A percentile compares a stretch with the other conserved stretches of the same genome.
Conservation (phyloP, 2,113 vertebrate species). For the Rutilus rutilus region DNA sequence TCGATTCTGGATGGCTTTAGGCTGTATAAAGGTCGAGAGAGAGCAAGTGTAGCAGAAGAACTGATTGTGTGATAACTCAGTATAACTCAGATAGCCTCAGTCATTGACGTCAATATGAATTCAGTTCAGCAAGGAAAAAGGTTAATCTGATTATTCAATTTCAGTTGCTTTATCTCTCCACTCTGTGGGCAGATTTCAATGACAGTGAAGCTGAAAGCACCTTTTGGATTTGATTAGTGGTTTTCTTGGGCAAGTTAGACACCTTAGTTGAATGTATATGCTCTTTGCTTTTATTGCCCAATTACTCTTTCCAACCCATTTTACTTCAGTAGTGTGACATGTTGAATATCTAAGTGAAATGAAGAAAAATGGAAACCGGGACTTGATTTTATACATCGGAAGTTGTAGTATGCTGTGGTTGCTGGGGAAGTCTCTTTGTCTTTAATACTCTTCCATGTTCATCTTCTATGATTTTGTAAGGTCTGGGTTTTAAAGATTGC, state of each 20-base stretch:
- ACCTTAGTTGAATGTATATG: not conserved
- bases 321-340: not conserved
- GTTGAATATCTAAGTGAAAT: not conserved
- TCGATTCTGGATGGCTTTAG: not conserved
- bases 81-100: too few relatives aligned
- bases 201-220: slow-evolving; percentile 8
- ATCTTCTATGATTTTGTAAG: too few relatives aligned
- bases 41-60: not conserved
- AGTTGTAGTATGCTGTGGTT: not conserved
- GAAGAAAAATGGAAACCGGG: not conserved
- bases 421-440: too few relatives aligned
- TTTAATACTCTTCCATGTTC: too few relatives aligned
- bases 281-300: not conserved
- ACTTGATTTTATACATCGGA: not conserved
- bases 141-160: slow-evolving; percentile 24
- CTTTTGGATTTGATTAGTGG: slow-evolving; percentile 14
- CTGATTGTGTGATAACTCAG: not conserved
- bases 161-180: not conserved
- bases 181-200: not conserved
- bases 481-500: too few relatives aligned
- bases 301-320: not conserved
- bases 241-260: not conserved
- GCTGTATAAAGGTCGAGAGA: not conserved
- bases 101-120: not conserved
- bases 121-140: not conserved